These are phyloP conservation scores for Leuciscus waleckii DNA, from an alignment of 2,797 vertebrate genomes.

Conservation along the genomic window DNA sequence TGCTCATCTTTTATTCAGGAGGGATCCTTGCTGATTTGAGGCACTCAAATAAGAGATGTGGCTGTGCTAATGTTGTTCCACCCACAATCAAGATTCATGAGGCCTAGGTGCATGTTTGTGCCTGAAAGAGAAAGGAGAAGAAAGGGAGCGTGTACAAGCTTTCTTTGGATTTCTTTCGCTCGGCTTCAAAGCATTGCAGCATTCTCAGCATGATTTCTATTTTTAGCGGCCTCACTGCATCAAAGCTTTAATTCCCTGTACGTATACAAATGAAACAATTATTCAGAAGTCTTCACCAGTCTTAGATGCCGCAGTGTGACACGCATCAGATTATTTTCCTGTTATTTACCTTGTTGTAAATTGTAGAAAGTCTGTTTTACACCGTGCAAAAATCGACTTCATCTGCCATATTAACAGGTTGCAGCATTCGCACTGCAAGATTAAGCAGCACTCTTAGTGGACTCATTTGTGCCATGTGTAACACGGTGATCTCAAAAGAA, in stretches of 20 bases:
- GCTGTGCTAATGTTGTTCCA: conserved; percentile 55
- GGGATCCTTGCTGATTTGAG: conserved; percentile 58
- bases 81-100: conserved; percentile 43
- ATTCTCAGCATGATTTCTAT: conserved; percentile 46
- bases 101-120: conserved; percentile 22
- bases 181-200: not conserved
- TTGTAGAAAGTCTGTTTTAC: conserved; percentile 2
- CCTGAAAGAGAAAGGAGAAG: conserved; percentile 4
- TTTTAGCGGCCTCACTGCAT: conserved; percentile 44
- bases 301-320: conserved; percentile 28
- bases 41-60: conserved; percentile 48
- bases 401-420: not conserved
- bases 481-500: not conserved
- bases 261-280: conserved; percentile 55
- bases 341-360: conserved; percentile 18
- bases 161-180: conserved; percentile 38
- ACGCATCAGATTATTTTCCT: conserved; percentile 38
- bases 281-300: conserved; percentile 19
- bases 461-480: not conserved
- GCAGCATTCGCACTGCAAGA: not conserved
- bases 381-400: not conserved
- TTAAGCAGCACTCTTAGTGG: not conserved
- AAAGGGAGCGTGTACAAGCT: not conserved
- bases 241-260: conserved; percentile 46
- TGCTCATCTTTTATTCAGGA: conserved; percentile 62